Evolutionary conservation across 2,113 vertebrate genomes (phyloP), one percentile per base, ranked within the genome.

Genomic region (Cyprinodon variegatus): DNA sequence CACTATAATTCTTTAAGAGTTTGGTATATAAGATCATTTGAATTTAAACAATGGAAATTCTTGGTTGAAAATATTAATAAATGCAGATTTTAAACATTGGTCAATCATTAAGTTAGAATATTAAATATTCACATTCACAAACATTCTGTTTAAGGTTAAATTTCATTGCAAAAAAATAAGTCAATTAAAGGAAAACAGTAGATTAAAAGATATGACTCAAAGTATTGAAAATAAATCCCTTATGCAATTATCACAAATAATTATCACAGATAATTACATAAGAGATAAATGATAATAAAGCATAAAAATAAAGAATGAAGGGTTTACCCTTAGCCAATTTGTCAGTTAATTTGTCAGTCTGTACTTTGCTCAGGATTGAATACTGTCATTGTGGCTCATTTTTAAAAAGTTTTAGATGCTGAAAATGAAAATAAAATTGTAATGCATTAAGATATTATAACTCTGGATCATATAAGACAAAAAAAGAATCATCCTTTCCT

Each of bases 151-250:
- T 77, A 87, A 84, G 82, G 29, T 29, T 76, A 68, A 83, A 76
- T 81, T 29, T 29, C 74, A 68, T 71, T 84, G 85, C 88, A 76
- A 9, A 41, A 78, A 77, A 75, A 68, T 29, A 64, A 68, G 36
- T 17, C 73, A 81, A 93, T 93, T 88, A 92, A 94, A 93, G 85
- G 67, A 67, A 65, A 81, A 81, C 61, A 71, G 74, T 82, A 78
- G 81, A 88, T 89, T 57, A 9, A 67, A 70, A 43, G 84, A 36
- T 71, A 60, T 22, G 5, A 61, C 84, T 83, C 76, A 72, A 60
- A 68, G 86, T 68, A 76, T 74, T 29, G 29, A 29, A 15, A 76
- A 81, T 84, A 77, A 60, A 63, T 9, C 48, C 50, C 74, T 85
- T 79, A 43, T 70, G 62, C 20, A 77, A 69, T 81, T 37, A 77